A percentile compares a stretch with the other conserved stretches of the same genome.
Conservation (phyloP, 2,888 invertebrate genomes). For the Himalopsyche tibetana region DNA sequence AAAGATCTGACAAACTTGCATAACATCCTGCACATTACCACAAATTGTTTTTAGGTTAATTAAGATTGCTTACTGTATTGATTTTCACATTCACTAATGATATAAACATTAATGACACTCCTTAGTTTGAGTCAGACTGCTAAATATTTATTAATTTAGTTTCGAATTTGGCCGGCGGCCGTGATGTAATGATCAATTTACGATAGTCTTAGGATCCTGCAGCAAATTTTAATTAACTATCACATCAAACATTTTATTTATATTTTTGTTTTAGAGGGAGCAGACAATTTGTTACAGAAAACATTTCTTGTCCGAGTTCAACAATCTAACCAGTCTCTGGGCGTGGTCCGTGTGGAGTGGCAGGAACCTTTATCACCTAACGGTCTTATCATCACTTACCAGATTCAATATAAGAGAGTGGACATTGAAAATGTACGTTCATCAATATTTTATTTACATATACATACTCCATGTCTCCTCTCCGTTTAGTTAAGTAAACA, state of each 20-base stretch:
- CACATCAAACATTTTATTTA: too few species aligned
- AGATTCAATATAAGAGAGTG: constrained; percentile 84
- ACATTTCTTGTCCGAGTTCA: constrained; percentile 73
- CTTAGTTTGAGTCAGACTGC: too few species aligned
- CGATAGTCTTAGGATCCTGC: too few species aligned
- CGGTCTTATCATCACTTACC: constrained; percentile 91
- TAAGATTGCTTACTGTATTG: too few species aligned
- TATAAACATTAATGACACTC: too few species aligned
- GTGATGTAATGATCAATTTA: background rate
- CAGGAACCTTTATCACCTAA: constrained; percentile 89
- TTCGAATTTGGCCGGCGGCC: background rate
- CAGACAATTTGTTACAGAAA: constrained; percentile 78
- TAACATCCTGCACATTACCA: too few species aligned
- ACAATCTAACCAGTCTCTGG: constrained; percentile 67
- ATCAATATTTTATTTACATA: background rate
- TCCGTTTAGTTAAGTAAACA: background rate
- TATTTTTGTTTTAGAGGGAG: constrained; percentile 75
- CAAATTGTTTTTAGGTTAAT: too few species aligned
- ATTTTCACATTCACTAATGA: too few species aligned
- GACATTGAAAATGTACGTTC: constrained; percentile 81
- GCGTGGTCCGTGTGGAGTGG: constrained; percentile 86
- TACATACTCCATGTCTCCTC: too few species aligned
- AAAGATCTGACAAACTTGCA: too few species aligned
- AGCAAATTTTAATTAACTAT: too few species aligned
- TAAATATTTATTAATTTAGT: background rate